Base-by-base conservation (phyloP, 2,797 vertebrate genomes). In the Thaleichthys pacificus region DNA sequence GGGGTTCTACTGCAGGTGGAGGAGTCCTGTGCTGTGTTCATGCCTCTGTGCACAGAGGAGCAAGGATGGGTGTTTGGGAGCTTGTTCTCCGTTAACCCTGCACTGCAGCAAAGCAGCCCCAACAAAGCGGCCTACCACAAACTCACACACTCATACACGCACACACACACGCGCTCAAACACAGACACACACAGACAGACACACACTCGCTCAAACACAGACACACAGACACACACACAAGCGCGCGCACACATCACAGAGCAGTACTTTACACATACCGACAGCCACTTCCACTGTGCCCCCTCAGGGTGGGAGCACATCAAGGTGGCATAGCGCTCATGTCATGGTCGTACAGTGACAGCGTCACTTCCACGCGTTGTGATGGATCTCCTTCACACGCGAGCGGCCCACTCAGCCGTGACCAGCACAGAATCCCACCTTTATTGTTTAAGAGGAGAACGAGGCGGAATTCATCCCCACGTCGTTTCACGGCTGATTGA, bases 81-180 rank as follows among this genome's bases (percentile, higher is more conserved):
- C 49, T 26, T 38, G 35, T 7, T 63, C 70, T 70, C 66, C 30
- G 56, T 72, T 84, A 62, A 68, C 68, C 54, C 38, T 73, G 66
- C 73, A 72, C 65, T 76, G 75, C 72, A 82, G 61, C 76, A 77
- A 74, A 78, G 57, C 49, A 56, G 65, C 57, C 74, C 61, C 70
- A 75, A 75, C 70, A 71, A n/a, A 24, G 57, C 8, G 24, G 60
- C 60, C 22, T 61, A 68, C 68, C 70, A 56, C 51, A 56, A 5
- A 56, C 51, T 2, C 26, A 76, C 74, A 68, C 74, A 66, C 64
- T 58, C 71, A 61, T 49, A 69, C 71, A 26, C 64, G 61, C 70
- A 56, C 51, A 56, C 2, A 24, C 61, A 58, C 32, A 26, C 57
- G 35, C 57, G 63, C 19, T 57, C 49, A 64, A 32, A 56, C 54